Conservation (phyloP, 2,888 invertebrate genomes). For the Allophyes oxyacanthae region DNA sequence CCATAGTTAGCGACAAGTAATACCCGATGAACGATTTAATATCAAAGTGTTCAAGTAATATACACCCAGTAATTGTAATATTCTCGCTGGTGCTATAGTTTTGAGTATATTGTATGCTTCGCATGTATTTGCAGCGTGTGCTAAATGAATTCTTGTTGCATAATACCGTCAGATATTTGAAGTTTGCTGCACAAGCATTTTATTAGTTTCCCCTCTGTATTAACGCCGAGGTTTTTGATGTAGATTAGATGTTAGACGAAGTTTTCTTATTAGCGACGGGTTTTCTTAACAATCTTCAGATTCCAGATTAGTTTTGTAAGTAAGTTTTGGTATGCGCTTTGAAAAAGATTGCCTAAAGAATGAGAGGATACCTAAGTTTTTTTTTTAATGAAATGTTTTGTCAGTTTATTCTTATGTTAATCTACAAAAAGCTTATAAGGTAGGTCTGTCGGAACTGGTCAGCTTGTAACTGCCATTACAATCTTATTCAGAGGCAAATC, state of each 20-base stretch:
- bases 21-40: neutral
- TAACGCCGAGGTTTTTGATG: constrained; percentile 11
- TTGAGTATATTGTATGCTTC: constrained; percentile 7
- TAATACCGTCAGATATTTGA: constrained; percentile 12
- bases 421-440: too few relatives aligned
- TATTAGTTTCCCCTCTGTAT: constrained; percentile 35
- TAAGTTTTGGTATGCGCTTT: neutral
- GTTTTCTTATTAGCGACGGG: neutral
- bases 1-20: neutral
- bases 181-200: constrained; percentile 23
- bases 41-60: neutral
- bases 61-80: constrained; percentile 5
- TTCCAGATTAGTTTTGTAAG: neutral
- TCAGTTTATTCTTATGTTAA: neutral
- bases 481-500: too few relatives aligned
- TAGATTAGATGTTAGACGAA: neutral
- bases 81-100: constrained; percentile 1
- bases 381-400: too few relatives aligned
- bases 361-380: neutral
- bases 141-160: constrained; percentile 34
- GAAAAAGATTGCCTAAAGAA: too few relatives aligned
- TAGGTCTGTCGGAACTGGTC: too few relatives aligned
- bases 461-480: too few relatives aligned
- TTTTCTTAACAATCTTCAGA: neutral
- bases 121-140: constrained; percentile 15